Evolutionary conservation across 2,797 vertebrate species (phyloP), one percentile per base, ranked within the genome.

Genomic region (Setipinna tenuifilis): DNA sequence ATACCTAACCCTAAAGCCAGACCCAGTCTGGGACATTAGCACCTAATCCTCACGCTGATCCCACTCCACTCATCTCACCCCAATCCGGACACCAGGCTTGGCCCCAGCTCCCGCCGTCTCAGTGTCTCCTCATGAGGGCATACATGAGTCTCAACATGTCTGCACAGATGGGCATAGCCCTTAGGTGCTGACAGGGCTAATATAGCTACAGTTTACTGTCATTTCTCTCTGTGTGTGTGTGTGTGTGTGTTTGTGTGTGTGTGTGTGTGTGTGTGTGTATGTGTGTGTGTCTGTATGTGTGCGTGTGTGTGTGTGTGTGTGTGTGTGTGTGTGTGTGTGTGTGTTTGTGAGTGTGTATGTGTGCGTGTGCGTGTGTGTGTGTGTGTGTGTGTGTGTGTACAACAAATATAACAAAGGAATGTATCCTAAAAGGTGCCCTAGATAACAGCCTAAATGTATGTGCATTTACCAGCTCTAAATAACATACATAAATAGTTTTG

Each of bases 1-100:
- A 75, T 35, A 75, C 71, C 71, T 78, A 21, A 16, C 31, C 35
- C 71, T 44, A 41, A 78, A 78, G 71, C 71, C 71, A 78, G 71
- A 44, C 71, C 71, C 71, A 44, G 35, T 78, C 71, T 78, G 71
- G 35, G 71, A 44, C 71, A 41, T 44, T 35, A 44, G 0, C 31
- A 6, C 10, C 14, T 78, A 78, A 78, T 78, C 71, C 71, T 78
- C 35, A 78, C 17, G 41, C 35, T 78, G 19, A 78, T 78, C 71
- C 71, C 35, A 78, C 71, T 78, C 71, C 41, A 78, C 71, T 78
- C 35, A 16, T 44, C 71, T 44, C 31, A 78, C 7, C 35, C 71
- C 71, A 78, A 44, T 21, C 31, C 35, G 17, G 31, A 75, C 71
- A 78, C 17, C 71, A 41, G 35, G 6, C 71, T 78, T 41, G 71